A percentile compares a stretch with the other conserved stretches of the same genome.
Conservation (phyloP, 2,797 vertebrate species). For the Momotus momota region DNA sequence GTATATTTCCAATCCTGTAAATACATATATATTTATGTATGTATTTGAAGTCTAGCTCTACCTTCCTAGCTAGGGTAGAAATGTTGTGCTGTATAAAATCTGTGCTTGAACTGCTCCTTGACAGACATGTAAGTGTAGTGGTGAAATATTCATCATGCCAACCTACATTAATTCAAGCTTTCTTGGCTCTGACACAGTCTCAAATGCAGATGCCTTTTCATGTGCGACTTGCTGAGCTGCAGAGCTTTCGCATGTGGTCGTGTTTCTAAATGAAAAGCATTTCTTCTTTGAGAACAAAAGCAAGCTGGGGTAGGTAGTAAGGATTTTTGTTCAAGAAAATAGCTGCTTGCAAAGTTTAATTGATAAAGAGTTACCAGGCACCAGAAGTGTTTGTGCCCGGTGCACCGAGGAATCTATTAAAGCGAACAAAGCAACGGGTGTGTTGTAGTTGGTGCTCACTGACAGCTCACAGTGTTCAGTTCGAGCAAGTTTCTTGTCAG, state of each 20-base stretch:
- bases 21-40: neutral
- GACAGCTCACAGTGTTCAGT: neutral
- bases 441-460: neutral
- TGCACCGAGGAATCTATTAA: neutral
- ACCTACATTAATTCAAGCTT: constrained; percentile 3
- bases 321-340: neutral
- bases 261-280: neutral
- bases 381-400: neutral
- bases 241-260: neutral
- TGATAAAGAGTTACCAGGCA: neutral
- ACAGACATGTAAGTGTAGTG: neutral
- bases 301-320: neutral
- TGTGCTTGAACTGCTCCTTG: constrained; percentile 8
- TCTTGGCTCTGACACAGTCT: constrained; percentile 5
- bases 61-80: neutral
- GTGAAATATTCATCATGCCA: neutral
- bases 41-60: neutral
- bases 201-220: neutral
- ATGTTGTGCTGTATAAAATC: neutral
- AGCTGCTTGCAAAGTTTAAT: neutral
- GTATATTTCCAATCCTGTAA: neutral
- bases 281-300: neutral
- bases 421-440: neutral
- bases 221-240: neutral
- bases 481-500: neutral